Percentiles rank a stretch among this genome's conserved stretches.
phyloP scores from a whole-genome alignment of 2,113 vertebrate genomes.

The Centropus bengalensis region DNA sequence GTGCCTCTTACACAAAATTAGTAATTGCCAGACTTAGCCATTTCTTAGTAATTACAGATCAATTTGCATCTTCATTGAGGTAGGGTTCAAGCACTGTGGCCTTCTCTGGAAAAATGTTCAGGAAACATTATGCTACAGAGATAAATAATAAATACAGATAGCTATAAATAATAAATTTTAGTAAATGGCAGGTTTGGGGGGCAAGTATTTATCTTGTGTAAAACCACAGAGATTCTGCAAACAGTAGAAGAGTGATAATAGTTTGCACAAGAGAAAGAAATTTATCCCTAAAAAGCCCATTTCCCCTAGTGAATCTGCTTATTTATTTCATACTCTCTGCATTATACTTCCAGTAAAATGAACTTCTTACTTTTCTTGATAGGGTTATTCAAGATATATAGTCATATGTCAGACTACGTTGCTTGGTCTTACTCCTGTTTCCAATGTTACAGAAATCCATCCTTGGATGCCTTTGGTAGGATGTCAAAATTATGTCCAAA shows the following conservation, averaged over 20 bases:
- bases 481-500: background rate
- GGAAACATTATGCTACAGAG: background rate
- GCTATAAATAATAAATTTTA: background rate
- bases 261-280: background rate
- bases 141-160: background rate
- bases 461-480: background rate
- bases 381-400: background rate
- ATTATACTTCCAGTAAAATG: background rate
- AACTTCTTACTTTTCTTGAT: background rate
- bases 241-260: background rate
- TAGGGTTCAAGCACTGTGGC: background rate
- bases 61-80: background rate
- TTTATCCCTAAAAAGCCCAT: background rate
- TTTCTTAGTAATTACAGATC: background rate
- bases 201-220: background rate
- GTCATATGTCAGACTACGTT: background rate
- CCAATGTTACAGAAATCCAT: background rate
- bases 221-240: background rate
- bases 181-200: background rate
- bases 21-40: background rate
- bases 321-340: background rate
- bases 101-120: background rate
- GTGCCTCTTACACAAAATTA: background rate
- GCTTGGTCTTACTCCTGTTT: background rate
- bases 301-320: background rate